Conservation (phyloP, 2,113 vertebrate species). For the Phylloscopus whistleri region DNA sequence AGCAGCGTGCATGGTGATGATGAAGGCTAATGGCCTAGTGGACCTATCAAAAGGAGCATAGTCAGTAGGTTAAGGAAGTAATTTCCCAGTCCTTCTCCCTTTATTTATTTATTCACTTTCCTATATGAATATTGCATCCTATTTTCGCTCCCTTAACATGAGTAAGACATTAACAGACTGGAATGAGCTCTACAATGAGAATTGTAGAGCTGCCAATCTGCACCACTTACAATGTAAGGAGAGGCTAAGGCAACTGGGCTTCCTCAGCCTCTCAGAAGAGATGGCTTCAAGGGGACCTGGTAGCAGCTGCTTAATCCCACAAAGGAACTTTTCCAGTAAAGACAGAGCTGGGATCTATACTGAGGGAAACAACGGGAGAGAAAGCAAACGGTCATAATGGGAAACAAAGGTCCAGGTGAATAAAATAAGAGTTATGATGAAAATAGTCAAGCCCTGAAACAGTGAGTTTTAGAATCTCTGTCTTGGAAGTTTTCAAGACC, state of each 20-base stretch:
- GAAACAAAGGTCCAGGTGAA: background rate
- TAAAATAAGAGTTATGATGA: background rate
- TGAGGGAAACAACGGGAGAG: background rate
- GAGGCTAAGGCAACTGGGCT: background rate
- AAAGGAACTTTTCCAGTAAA: accelerated
- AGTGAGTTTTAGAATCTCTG: background rate
- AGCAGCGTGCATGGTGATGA: background rate
- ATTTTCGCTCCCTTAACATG: background rate
- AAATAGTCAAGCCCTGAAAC: background rate
- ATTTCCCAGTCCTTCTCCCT: background rate
- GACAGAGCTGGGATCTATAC: background rate
- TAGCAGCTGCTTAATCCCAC: background rate
- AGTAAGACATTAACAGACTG: background rate
- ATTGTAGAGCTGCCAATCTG: background rate
- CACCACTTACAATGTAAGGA: background rate
- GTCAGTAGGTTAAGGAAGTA: background rate
- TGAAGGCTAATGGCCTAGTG: background rate
- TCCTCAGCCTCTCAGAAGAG: background rate
- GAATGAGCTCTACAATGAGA: background rate
- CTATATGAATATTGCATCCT: background rate
- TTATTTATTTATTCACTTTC: background rate
- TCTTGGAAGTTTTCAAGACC: background rate
- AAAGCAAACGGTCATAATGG: background rate
- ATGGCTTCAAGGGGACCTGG: background rate
- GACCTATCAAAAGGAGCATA: background rate